Conservation (phyloP, 2,113 vertebrate genomes). For the Datnioides undecimradiatus region DNA sequence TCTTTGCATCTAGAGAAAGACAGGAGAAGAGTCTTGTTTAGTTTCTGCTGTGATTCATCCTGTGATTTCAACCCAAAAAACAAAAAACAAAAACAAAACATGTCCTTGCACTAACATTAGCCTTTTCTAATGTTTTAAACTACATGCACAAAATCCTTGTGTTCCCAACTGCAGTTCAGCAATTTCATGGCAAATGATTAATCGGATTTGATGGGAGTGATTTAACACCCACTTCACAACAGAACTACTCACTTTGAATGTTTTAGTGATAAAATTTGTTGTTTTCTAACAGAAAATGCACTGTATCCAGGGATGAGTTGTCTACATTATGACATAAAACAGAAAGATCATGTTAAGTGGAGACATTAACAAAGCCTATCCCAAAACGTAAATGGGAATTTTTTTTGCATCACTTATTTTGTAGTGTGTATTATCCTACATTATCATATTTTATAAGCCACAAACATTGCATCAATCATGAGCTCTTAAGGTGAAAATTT, state of each 20-base stretch:
- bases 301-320: not conserved
- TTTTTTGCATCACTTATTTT: not conserved
- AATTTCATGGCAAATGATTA: too few relatives aligned
- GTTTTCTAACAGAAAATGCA: not conserved
- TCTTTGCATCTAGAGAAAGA: conserved; percentile 65
- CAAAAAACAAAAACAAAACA: too few relatives aligned
- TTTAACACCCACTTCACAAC: not conserved
- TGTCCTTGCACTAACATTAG: too few relatives aligned
- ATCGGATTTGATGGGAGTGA: too few relatives aligned
- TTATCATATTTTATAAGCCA: not conserved
- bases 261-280: not conserved
- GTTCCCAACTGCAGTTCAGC: too few relatives aligned
- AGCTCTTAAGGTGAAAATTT: not conserved
- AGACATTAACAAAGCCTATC: too few relatives aligned
- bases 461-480: not conserved
- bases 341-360: not conserved
- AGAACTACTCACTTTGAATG: not conserved
- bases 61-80: too few relatives aligned
- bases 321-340: not conserved
- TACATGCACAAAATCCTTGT: not conserved
- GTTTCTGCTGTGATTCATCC: not conserved
- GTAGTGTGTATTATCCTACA: not conserved
- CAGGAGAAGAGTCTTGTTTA: conserved; percentile 8
- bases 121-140: not conserved
- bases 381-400: not conserved